Conservation (phyloP, 2,113 vertebrate species). For the Dryoscopus gambensis region DNA sequence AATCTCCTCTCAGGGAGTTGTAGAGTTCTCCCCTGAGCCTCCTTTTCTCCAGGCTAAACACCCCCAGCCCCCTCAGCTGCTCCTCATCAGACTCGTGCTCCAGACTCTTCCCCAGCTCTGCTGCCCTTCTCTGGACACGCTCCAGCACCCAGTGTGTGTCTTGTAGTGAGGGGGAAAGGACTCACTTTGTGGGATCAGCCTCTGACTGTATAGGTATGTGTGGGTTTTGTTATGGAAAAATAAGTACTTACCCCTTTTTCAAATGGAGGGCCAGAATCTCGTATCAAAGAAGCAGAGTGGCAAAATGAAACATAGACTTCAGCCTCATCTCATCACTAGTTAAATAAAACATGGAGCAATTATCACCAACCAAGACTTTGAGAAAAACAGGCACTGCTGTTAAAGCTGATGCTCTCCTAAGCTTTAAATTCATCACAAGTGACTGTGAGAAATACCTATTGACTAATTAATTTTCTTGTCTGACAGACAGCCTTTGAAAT, state of each 20-base stretch:
- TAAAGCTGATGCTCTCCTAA: neutral
- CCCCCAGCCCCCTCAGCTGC: neutral
- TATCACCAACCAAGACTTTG: neutral
- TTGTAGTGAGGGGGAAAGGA: neutral
- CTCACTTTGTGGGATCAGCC: neutral
- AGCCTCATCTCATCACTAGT: neutral
- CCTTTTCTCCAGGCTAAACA: neutral
- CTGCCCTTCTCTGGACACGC: neutral
- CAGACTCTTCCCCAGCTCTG: neutral
- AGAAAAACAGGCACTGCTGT: neutral
- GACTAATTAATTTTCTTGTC: slow-evolving; percentile 14
- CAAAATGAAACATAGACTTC: neutral
- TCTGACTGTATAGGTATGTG: neutral
- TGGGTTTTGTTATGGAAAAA: neutral
- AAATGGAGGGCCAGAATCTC: neutral
- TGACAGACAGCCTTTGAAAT: neutral
- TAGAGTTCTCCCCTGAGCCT: neutral
- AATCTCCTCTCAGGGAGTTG: neutral
- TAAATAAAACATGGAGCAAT: neutral
- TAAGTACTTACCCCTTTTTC: neutral
- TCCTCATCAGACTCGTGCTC: neutral
- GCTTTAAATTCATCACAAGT: neutral
- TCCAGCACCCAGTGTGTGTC: neutral
- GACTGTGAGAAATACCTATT: neutral
- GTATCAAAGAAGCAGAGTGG: neutral